Conservation (phyloP, 2,113 vertebrate genomes). For the Glaucomys volans region DNA sequence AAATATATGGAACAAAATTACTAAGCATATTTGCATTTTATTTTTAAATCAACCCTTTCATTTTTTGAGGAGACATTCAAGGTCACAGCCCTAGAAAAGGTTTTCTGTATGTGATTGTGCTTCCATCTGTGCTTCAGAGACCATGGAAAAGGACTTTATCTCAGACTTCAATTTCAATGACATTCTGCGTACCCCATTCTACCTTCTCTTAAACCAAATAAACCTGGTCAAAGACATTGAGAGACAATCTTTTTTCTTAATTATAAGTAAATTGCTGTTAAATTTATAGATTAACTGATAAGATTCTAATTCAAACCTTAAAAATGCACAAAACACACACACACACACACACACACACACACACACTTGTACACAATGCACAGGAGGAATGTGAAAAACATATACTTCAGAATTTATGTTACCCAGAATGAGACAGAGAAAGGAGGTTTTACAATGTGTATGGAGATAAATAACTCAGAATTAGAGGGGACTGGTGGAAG, state of each 20-base stretch:
- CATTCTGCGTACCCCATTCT: not conserved
- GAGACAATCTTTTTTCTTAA: conserved; percentile 26
- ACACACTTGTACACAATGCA: not conserved
- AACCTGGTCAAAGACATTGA: not conserved
- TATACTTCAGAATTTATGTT: not conserved
- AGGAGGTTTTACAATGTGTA: not conserved
- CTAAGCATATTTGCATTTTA: conserved; percentile 45
- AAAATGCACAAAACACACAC: not conserved
- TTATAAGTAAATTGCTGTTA: conserved; percentile 23
- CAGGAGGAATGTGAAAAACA: not conserved
- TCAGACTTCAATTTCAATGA: conserved; percentile 62
- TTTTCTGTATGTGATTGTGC: conserved; percentile 49
- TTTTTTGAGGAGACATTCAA: conserved; percentile 56
- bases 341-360: not conserved
- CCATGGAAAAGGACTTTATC: not conserved
- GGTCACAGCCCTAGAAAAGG: conserved; percentile 17
- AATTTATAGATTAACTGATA: conserved; percentile 37
- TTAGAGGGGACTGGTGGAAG: not conserved
- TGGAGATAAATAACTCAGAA: not conserved
- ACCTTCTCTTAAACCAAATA: not conserved
- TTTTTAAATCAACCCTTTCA: conserved; percentile 67
- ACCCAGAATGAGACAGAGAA: not conserved
- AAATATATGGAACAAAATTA: not conserved
- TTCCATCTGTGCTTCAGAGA: conserved; percentile 45
- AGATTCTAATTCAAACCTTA: conserved; percentile 17